phyloP scores from a whole-genome alignment of 2,113 vertebrate genomes.

The Odontophorus gujanensis region DNA sequence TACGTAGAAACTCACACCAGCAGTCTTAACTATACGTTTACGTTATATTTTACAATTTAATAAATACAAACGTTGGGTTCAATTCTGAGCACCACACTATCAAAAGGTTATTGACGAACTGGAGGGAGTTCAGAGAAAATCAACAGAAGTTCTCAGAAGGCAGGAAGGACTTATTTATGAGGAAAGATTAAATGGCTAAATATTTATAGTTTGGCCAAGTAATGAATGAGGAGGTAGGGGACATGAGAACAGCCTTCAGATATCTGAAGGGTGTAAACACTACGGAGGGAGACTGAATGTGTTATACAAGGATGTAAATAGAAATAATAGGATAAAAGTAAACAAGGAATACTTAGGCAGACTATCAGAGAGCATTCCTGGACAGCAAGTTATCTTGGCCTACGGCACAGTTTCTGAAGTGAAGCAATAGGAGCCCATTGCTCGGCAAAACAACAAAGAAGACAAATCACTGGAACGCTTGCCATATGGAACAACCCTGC shows the following conservation, averaged over 20 bases:
- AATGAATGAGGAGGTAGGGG: conserved; percentile 62
- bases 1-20: not conserved
- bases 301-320: conserved; percentile 46
- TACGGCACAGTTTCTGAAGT: not conserved
- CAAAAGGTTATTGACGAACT: conserved; percentile 57
- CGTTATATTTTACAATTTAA: not conserved
- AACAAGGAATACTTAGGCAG: conserved; percentile 22
- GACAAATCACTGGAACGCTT: conserved; percentile 36
- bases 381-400: conserved; percentile 25
- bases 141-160: conserved; percentile 48
- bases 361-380: conserved; percentile 19
- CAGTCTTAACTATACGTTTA: not conserved
- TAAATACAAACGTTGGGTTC: not conserved
- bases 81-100: not conserved
- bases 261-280: conserved; percentile 49
- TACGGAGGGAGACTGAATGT: conserved; percentile 3
- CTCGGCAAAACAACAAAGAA: not conserved
- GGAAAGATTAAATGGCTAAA: conserved; percentile 60
- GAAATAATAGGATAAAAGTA: conserved; percentile 51
- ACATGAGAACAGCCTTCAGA: conserved; percentile 51
- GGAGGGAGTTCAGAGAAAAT: conserved; percentile 60
- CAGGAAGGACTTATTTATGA: conserved; percentile 66
- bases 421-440: conserved; percentile 12
- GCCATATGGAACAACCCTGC: not conserved
- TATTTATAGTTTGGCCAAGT: conserved; percentile 58